Evolutionary conservation across 2,797 vertebrate species (phyloP).

Genomic region (Phrynocephalus forsythii): DNA sequence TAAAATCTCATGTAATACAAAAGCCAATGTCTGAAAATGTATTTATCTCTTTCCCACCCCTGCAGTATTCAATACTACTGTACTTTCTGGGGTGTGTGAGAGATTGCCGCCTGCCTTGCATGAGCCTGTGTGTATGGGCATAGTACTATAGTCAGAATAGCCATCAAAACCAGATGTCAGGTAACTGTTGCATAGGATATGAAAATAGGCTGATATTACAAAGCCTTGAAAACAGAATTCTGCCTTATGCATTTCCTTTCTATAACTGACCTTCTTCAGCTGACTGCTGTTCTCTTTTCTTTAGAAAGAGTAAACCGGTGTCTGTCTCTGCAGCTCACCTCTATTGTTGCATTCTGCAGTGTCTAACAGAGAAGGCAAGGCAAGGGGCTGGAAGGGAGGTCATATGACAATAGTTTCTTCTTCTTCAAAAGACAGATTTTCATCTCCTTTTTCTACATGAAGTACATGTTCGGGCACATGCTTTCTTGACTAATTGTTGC

Average conservation of each 20-base stretch:
- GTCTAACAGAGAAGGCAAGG: constrained; percentile 40
- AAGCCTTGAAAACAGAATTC: constrained; percentile 35
- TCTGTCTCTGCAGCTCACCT: constrained; percentile 23
- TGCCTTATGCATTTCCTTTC: constrained; percentile 39
- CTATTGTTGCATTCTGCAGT: constrained; percentile 15
- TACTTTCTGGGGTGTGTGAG: background rate
- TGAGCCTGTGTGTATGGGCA: constrained; percentile 23
- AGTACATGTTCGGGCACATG: constrained; percentile 35
- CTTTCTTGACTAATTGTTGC: constrained; percentile 16
- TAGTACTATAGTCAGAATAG: constrained; percentile 36
- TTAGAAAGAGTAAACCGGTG: constrained; percentile 22
- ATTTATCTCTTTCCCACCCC: background rate
- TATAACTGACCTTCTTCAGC: constrained; percentile 39
- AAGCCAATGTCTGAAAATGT: constrained; percentile 20
- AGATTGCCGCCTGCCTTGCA: background rate
- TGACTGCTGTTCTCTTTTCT: constrained; percentile 44
- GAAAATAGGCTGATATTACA: constrained; percentile 50
- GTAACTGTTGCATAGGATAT: constrained; percentile 38
- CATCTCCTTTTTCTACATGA: constrained; percentile 37
- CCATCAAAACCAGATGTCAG: constrained; percentile 24
- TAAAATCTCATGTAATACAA: too few species aligned
- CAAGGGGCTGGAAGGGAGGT: constrained; percentile 29
- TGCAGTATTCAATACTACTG: background rate
- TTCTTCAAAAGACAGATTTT: constrained; percentile 46
- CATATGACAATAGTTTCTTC: constrained; percentile 44